These are phyloP conservation scores for Trachelipus rathkii DNA, from an alignment of 1,140 invertebrate genomes.

Conservation along the genomic window DNA sequence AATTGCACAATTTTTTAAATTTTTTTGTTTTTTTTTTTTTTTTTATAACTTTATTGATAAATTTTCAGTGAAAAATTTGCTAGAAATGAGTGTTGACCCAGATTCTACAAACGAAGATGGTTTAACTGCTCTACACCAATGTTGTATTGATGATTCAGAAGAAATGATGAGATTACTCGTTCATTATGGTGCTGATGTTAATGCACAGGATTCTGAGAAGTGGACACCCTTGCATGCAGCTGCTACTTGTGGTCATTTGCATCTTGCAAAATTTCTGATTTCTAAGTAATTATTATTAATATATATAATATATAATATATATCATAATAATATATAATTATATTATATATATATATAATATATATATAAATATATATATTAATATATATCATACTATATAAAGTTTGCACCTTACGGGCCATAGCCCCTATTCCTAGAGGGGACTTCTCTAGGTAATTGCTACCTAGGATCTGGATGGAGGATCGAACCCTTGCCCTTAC, in stretches of 20 bases:
- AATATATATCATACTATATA: no score
- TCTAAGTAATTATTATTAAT: conserved; percentile 57
- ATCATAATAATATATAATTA: no score
- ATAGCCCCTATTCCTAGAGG: no score
- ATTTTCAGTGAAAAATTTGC: conserved; percentile 53
- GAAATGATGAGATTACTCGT: conserved; percentile 92
- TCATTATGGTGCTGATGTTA: conserved; percentile 94
- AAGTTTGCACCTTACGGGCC: no score
- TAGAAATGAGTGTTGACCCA: conserved; percentile 84
- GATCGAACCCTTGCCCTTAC: no score
- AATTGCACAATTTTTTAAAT: not conserved
- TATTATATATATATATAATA: no score
- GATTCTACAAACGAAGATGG: conserved; percentile 98
- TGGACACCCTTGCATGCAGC: conserved; percentile 95
- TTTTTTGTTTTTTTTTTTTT: not conserved
- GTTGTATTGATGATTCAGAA: conserved; percentile 98
- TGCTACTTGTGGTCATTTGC: conserved; percentile 67
- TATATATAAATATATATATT: no score
- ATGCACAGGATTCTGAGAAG: conserved; percentile 97
- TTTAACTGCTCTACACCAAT: conserved; percentile 93
- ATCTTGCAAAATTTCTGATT: conserved; percentile 71
- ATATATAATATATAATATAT: no score
- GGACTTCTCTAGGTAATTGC: no score
- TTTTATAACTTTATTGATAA: not conserved
- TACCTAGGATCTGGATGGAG: no score